Base-by-base conservation (phyloP, 2,888 invertebrate genomes). In the Heliconius cydno region DNA sequence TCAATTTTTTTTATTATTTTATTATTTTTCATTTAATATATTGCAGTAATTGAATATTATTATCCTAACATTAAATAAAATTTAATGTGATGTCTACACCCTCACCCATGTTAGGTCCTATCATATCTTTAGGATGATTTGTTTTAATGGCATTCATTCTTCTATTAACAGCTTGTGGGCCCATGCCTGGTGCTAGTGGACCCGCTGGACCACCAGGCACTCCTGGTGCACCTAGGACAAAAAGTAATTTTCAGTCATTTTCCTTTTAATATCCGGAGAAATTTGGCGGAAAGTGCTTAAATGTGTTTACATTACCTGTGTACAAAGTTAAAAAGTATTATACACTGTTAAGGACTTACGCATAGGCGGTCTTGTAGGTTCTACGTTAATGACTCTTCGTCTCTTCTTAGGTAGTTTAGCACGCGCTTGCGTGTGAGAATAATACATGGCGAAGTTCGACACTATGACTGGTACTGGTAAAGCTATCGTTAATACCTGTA, bases 381-480 rank as follows among this genome's bases (percentile, higher is more conserved):
- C 99, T 82, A 99, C 99, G 80, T 99, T 99, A 90, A 99, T 95
- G 85, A 99, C 99, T 90, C 99, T 96, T 94, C 99, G 96, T 85
- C 99, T 96, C 95, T 99, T 99, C 96, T 99, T 99, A 83, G 99
- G 99, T 93, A 99, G 96, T 95, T 99, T 99, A 82, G 99, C 99
- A 88, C 99, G 96, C 84, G 99, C 99, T 96, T 99, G 98, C 87
- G 98, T 98, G 94, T 98, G 98, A 86, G 98, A 98, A 95, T 98
- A 98, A 95, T 98, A 98, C 98, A 98, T 98, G 89, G 98, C 98
- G 95, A 99, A 99, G 96, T 99, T 99, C 94, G 98, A 99, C 85
- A 99, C 99, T 91, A 99, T 99, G 93, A 99, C 99, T 86, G 99
- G 99, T 88, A 99, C 99, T 85, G 99, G 99, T 90, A 99, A 96